Base-by-base conservation (phyloP, 2,113 vertebrate genomes). In the Pogonocichla stellata region DNA sequence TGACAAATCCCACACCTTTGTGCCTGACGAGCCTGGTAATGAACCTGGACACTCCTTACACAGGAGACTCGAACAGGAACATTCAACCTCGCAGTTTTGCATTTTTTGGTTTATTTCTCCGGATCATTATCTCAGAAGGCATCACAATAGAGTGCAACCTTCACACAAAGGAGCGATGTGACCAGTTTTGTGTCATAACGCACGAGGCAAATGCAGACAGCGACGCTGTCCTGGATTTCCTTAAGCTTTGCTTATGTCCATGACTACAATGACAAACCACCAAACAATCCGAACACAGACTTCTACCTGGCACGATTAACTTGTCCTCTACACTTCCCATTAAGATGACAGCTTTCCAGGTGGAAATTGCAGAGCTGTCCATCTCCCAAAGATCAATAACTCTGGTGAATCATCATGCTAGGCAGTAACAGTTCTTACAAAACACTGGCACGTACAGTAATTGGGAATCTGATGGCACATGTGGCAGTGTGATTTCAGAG, bases 321-420 rank as follows among this genome's bases (percentile, higher is more conserved):
- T 77, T 80, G 60, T 86, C 67, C 72, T 90, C 77, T 53, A 23
- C 1, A 8, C 70, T 66, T 24, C 66, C n/a, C 75, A 56, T 24
- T 95, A 64, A 56, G 29, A 90, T 62, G 71, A 80, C 40, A 94
- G 80, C 71, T 91, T 97, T 96, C 92, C 95, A 97, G 86, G 70
- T 93, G 91, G 90, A 73, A 96, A 91, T 9, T 65, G 71, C 92
- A 92, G 81, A 92, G 72, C 95, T 90, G 90, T 78, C 88, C 95
- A 88, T 91, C 95, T 97, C 93, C 92, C 93, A 89, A 50, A 78
- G 72, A 97, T 97, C 97, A 86, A 94, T 96, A 96, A 83, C 77
- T 70, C 74, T 83, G 91, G 91, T 95, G 96, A 98, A 96, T 91
- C 97, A 96, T 86, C 94, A 82, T 12, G 33, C 71, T 62, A 95